These are phyloP conservation scores for Tinamus guttatus DNA, from an alignment of 2,113 vertebrate species.

Conservation along the genomic window DNA sequence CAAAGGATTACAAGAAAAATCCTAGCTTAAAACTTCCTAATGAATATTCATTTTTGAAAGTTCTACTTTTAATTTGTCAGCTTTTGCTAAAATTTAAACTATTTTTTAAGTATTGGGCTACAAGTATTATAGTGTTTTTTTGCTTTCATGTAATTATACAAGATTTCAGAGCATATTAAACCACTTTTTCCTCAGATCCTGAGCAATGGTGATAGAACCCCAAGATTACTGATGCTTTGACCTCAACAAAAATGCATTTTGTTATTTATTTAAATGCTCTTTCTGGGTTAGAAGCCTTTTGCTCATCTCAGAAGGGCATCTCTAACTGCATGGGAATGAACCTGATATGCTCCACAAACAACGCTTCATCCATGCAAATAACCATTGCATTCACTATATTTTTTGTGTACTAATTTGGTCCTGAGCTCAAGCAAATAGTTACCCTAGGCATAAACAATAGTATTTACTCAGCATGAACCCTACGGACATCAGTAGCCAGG, in stretches of 20 bases:
- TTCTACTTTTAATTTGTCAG: constrained; percentile 57
- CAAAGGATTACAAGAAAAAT: constrained; percentile 57
- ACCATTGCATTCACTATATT: neutral
- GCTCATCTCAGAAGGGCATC: neutral
- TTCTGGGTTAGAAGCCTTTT: constrained; percentile 18
- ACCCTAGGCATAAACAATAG: neutral
- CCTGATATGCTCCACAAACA: neutral
- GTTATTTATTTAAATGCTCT: neutral
- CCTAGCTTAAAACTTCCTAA: constrained; percentile 55
- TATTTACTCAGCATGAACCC: neutral
- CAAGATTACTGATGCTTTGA: neutral
- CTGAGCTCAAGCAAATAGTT: neutral
- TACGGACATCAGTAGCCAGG: neutral
- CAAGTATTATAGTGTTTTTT: neutral
- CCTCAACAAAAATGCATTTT: constrained; percentile 5
- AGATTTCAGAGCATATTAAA: neutral
- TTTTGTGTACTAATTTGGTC: neutral
- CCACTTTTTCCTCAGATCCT: neutral
- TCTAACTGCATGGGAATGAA: neutral
- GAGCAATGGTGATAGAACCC: neutral
- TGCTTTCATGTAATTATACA: neutral
- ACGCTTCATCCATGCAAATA: neutral
- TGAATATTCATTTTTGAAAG: constrained; percentile 58
- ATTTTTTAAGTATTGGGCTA: constrained; percentile 27
- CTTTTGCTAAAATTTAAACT: constrained; percentile 49